phyloP scores from a whole-genome alignment of 2,888 invertebrate genomes.

The Steinernema hermaphroditum region DNA sequence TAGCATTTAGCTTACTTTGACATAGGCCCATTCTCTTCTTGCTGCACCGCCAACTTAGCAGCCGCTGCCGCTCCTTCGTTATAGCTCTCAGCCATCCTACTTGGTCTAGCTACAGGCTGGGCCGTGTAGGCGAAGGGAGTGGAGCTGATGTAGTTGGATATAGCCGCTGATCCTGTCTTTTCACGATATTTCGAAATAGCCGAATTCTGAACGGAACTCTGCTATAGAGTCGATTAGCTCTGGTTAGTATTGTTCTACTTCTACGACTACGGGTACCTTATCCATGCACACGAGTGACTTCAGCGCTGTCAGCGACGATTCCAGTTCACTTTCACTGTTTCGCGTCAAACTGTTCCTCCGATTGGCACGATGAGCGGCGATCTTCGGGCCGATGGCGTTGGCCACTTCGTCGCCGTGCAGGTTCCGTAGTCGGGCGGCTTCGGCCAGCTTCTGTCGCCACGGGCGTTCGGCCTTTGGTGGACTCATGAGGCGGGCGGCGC shows the following conservation, averaged over 20 bases:
- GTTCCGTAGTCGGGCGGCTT: conserved; percentile 54
- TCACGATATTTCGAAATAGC: conserved; percentile 35
- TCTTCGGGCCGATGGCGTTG: conserved; percentile 21
- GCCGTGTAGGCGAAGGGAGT: not conserved
- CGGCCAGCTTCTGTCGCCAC: conserved; percentile 63
- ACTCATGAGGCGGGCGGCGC: not conserved
- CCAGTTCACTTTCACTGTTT: conserved; percentile 32
- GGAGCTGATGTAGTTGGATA: not conserved
- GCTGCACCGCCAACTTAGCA: not conserved
- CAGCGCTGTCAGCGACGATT: conserved; percentile 31
- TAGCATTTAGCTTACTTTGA: not conserved
- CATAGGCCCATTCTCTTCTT: not conserved
- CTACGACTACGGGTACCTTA: not conserved
- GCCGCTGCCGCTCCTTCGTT: not conserved
- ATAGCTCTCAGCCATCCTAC: not conserved
- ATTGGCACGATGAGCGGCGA: conserved; percentile 32
- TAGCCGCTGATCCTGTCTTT: conserved; percentile 17
- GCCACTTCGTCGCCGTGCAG: conserved; percentile 33
- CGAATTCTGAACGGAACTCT: conserved; percentile 15
- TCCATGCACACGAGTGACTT: conserved; percentile 24
- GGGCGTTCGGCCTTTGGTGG: conserved; percentile 55
- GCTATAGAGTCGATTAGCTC: conserved; percentile 12
- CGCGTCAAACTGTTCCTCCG: conserved; percentile 32
- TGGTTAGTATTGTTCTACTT: not conserved
- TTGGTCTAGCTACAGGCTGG: not conserved